phyloP scores from a whole-genome alignment of 2,113 vertebrate genomes.

The Hippocampus mohnikei region DNA sequence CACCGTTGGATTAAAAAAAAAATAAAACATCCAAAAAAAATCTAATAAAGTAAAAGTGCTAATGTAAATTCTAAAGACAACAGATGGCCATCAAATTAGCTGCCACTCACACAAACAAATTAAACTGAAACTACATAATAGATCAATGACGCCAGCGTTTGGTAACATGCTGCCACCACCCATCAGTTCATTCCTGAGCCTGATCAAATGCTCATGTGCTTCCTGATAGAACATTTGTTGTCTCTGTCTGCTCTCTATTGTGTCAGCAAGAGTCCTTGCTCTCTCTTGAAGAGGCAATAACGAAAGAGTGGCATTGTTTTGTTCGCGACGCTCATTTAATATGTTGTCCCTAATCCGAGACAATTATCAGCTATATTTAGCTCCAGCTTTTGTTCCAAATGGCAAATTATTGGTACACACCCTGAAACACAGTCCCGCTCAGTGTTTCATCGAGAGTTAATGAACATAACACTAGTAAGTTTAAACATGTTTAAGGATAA shows the following conservation, averaged over 20 bases:
- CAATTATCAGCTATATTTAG: constrained; percentile 42
- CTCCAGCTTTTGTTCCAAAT: constrained; percentile 7
- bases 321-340: constrained; percentile 39
- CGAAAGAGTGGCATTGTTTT: constrained; percentile 39
- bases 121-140: constrained; percentile 5
- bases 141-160: neutral
- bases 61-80: neutral
- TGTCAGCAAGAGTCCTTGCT: neutral
- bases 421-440: constrained; percentile 11
- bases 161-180: neutral
- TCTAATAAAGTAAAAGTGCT: neutral
- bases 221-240: constrained; percentile 35
- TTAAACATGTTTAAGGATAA: constrained; percentile 3
- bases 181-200: constrained; percentile 17
- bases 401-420: constrained; percentile 27
- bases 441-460: neutral
- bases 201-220: constrained; percentile 15
- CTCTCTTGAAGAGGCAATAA: constrained; percentile 37
- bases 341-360: constrained; percentile 31
- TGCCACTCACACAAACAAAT: neutral
- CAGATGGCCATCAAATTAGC: neutral
- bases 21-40: neutral
- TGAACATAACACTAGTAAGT: neutral
- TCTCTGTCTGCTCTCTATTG: constrained; percentile 16
- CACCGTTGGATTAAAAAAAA: too few relatives aligned